Evolutionary conservation across 2,888 invertebrate genomes (phyloP), one percentile per base, ranked within the genome.

Genomic region (Apamea sordens): DNA sequence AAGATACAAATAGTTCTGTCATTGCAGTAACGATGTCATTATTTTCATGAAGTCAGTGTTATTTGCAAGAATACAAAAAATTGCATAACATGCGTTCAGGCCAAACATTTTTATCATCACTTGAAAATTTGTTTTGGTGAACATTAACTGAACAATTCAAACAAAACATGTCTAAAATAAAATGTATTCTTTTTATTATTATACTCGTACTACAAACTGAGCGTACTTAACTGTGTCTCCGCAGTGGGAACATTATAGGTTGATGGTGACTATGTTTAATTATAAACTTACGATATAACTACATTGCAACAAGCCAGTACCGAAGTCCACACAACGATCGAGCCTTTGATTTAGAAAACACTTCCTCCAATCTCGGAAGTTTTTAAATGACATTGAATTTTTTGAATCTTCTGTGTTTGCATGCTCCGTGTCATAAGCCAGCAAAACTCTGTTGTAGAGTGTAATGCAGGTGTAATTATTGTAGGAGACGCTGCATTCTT

Each of bases 381-480:
- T 24, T 41, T 18, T 15, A 44, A n/a, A 24, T 15, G 8, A 41
- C 18, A 18, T 24, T 15, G 3, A 28, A 32, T 68, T 18, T 0
- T 32, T 24, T 76, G 32, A 3, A 7, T 1, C 73, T 83, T 86
- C 79, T 83, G 73, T 13, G 0, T 5, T 1, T 18, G 10, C 0
- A 36, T 71, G 7, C 32, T 28, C 32, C 2, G 24, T 47, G 73
- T 15, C n/a, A 28, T 61, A 53, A 73, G 36, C 75, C 41, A 44
- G 74, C 63, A 68, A 83, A 86, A 67, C 70, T 76, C 53, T 83
- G 83, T 68, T 71, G 76, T 53, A 71, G 64, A 79, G 67, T 79
- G 63, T 86, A 79, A 79, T 86, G 85, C 85, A 86, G 79, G 67
- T 83, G 85, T 84, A 86, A 85, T 86, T 76, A 85, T 86, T 76